Conservation (phyloP, 2,888 invertebrate genomes). For the Eristalinus sepulchralis region DNA sequence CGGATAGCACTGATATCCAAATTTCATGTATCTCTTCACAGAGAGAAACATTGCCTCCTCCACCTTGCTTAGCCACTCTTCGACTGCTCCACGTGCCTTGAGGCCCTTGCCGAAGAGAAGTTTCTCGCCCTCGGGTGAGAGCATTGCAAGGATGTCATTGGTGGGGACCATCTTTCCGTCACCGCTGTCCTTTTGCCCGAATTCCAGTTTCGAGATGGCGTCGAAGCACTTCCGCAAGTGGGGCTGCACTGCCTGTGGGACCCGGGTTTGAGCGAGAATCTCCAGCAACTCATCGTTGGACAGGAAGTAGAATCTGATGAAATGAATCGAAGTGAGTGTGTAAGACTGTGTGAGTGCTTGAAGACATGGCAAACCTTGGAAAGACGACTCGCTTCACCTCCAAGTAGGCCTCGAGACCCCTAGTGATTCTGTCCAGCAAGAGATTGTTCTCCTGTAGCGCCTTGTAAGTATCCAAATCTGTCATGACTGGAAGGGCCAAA, state of each 20-base stretch:
- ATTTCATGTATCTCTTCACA: slow-evolving; percentile 88
- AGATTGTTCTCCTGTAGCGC: slow-evolving; percentile 87
- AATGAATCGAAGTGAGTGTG: no score
- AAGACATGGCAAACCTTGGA: slow-evolving; percentile 82
- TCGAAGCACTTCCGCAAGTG: slow-evolving; percentile 95
- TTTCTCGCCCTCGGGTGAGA: slow-evolving; percentile 93
- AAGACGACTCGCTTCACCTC: slow-evolving; percentile 94
- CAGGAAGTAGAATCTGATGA: slow-evolving; percentile 90
- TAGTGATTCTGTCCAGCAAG: slow-evolving; percentile 92
- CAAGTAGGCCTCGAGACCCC: slow-evolving; percentile 93
- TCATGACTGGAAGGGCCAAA: slow-evolving; percentile 90
- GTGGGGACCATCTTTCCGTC: slow-evolving; percentile 84
- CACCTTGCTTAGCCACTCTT: slow-evolving; percentile 95
- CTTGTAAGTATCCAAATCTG: slow-evolving; percentile 87
- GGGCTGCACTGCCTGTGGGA: slow-evolving; percentile 94
- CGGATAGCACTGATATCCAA: slow-evolving; percentile 86
- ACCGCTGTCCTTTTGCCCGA: slow-evolving; percentile 85
- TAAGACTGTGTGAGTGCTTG: background rate
- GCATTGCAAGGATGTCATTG: slow-evolving; percentile 93
- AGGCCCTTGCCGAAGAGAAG: slow-evolving; percentile 89
- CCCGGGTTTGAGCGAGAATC: slow-evolving; percentile 94
- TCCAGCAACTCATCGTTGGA: slow-evolving; percentile 95
- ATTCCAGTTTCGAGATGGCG: slow-evolving; percentile 89
- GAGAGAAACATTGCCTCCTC: slow-evolving; percentile 94
- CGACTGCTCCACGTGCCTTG: slow-evolving; percentile 94